phyloP scores from a whole-genome alignment of 2,888 invertebrate genomes.

The Cantharis rustica region DNA sequence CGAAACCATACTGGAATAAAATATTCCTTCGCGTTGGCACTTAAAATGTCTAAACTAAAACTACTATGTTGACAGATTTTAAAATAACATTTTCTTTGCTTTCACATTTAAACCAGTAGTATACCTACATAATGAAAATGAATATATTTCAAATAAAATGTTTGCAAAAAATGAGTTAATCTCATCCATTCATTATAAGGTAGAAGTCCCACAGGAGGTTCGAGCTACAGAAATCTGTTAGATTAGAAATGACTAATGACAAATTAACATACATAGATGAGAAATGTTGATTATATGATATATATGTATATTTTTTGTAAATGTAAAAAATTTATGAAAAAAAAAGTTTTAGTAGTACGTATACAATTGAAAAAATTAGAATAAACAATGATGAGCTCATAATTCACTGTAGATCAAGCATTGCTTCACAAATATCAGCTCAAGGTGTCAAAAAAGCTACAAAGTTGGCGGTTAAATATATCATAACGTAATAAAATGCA shows the following conservation, averaged over 20 bases:
- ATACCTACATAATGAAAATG: not conserved
- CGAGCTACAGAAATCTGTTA: not conserved
- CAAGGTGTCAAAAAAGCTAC: slow-evolving; percentile 16
- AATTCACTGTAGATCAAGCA: slow-evolving; percentile 24
- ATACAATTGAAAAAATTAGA: not conserved
- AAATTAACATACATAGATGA: not conserved
- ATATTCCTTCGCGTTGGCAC: too few species aligned
- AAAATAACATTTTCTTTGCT: not conserved
- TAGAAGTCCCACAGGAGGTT: too few species aligned
- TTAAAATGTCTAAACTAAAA: not conserved
- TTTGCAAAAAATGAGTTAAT: not conserved
- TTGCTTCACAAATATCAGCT: slow-evolving; percentile 21
- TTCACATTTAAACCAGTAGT: not conserved
- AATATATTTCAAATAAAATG: not conserved
- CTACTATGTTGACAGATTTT: not conserved
- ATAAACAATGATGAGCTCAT: slow-evolving; percentile 23
- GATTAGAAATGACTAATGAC: not conserved
- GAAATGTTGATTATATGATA: not conserved
- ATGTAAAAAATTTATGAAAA: not conserved
- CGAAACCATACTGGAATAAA: too few species aligned
- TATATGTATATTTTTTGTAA: not conserved
- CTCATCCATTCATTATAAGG: too few species aligned
- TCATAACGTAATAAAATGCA: slow-evolving; percentile 24
- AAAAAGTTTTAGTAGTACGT: not conserved
- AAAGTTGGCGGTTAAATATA: slow-evolving; percentile 25